Conservation (phyloP, 2,888 invertebrate genomes). For the Darwinula stevensoni region DNA sequence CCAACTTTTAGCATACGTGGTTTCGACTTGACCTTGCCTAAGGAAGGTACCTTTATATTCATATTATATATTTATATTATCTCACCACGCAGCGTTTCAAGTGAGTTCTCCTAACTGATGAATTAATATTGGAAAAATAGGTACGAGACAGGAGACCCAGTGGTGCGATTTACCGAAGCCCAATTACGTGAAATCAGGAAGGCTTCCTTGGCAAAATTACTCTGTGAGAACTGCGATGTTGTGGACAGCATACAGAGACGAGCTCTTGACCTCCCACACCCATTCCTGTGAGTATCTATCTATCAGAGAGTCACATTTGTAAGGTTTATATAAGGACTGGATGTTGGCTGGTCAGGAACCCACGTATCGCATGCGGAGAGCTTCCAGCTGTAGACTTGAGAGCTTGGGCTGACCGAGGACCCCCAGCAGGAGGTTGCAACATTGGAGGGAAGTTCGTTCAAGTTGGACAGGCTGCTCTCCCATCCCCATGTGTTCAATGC, state of each 20-base stretch:
- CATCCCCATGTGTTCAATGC: slow-evolving; percentile 21
- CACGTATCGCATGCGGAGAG: slow-evolving; percentile 15
- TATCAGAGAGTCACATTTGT: too few species aligned
- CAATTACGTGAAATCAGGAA: slow-evolving; percentile 52
- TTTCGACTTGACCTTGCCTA: too few species aligned
- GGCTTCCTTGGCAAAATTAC: slow-evolving; percentile 18
- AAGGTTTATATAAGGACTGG: too few species aligned
- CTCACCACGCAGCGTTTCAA: too few species aligned
- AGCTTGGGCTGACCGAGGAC: slow-evolving; percentile 15
- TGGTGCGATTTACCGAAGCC: slow-evolving; percentile 22
- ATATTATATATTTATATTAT: too few species aligned
- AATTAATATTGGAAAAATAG: too few species aligned
- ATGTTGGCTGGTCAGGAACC: slow-evolving; percentile 13
- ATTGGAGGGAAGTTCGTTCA: slow-evolving; percentile 17
- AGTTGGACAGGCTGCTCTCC: slow-evolving; percentile 17
- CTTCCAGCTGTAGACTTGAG: slow-evolving; percentile 15
- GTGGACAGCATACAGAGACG: slow-evolving; percentile 20
- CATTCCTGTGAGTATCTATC: slow-evolving; percentile 17
- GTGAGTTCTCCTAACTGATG: too few species aligned
- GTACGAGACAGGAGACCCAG: slow-evolving; percentile 19
- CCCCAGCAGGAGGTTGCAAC: slow-evolving; percentile 14
- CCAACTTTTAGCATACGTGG: too few species aligned
- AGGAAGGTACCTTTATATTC: too few species aligned
- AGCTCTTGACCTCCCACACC: slow-evolving; percentile 21
- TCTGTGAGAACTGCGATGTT: slow-evolving; percentile 23